Base-by-base conservation (phyloP, 2,113 vertebrate species). In the Gallinago undulata region DNA sequence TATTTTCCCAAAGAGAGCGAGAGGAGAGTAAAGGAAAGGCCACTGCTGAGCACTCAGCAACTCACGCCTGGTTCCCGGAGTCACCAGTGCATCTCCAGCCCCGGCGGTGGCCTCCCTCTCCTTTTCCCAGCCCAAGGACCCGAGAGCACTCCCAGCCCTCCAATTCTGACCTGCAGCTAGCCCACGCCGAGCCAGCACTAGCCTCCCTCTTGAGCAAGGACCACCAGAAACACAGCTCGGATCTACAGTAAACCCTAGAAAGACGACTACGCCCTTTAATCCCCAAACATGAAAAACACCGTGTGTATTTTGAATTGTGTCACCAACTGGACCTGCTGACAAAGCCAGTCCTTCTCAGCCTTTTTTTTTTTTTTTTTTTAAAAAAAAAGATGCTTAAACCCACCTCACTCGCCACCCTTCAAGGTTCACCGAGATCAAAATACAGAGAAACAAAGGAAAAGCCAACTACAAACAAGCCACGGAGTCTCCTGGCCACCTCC, bases 391-490 rank as follows among this genome's bases (percentile, higher is more conserved):
- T 15, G 51, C 55, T 69, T 31, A 28, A 77, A 24, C 4, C 1
- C 35, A n/a, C 23, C 86, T 33, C 50, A 6, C 62, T 68, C 4
- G 25, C 72, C 48, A 47, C 81, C 47, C 33, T 48, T 60, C 50
- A 23, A 66, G 76, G 50, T 16, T 60, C 57, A 48, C 3, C 2
- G 33, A 27, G 27, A 69, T 30, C 86, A 73, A 82, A 94, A 63
- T 18, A 78, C 55, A 37, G 28, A 64, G 84, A 87, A 89, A 92
- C 93, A 95, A 96, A 95, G 90, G 93, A 62, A 78, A 88, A 50
- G 13, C 69, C 79, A 87, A 68, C 72, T 25, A 41, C 73, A 56
- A 72, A 68, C 64, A 16, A 78, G 64, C 68, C 9, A 37, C 3
- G 5, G 62, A 78, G 68, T 23, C 80, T 86, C 72, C 91, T 6